Conservation (phyloP, 2,797 vertebrate species). For the Fistularia commersonii region DNA sequence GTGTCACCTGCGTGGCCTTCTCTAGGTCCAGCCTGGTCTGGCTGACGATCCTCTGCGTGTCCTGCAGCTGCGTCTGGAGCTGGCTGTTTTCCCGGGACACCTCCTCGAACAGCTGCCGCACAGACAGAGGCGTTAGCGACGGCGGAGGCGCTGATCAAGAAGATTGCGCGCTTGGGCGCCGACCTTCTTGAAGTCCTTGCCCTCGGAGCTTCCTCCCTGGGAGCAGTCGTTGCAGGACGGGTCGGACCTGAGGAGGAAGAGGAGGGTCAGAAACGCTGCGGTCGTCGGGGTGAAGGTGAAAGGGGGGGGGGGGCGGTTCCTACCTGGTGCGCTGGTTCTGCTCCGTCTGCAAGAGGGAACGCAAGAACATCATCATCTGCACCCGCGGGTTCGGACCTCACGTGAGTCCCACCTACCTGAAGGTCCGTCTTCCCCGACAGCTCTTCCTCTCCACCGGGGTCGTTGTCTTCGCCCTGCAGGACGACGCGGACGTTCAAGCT, state of each 20-base stretch:
- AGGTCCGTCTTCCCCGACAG: slow-evolving; percentile 65
- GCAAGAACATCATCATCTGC: slow-evolving; percentile 15
- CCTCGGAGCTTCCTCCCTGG: slow-evolving; percentile 53
- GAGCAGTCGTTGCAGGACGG: slow-evolving; percentile 59
- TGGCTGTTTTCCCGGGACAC: slow-evolving; percentile 80
- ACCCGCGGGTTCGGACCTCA: slow-evolving; percentile 8
- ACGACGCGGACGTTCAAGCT: slow-evolving; percentile 16
- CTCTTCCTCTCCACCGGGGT: slow-evolving; percentile 75
- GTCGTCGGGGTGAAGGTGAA: slow-evolving; percentile 6
- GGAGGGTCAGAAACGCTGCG: slow-evolving; percentile 31
- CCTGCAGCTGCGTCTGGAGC: slow-evolving; percentile 81
- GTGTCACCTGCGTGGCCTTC: slow-evolving; percentile 78
- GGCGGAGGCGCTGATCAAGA: not conserved
- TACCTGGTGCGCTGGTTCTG: slow-evolving; percentile 71
- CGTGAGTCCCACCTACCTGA: slow-evolving; percentile 58
- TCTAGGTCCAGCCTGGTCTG: slow-evolving; percentile 82
- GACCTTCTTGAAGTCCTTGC: slow-evolving; percentile 80
- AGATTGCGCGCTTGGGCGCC: not conserved
- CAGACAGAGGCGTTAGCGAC: slow-evolving; percentile 21
- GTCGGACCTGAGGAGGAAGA: slow-evolving; percentile 52
- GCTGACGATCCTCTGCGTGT: slow-evolving; percentile 77
- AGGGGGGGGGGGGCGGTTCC: slow-evolving; percentile 22
- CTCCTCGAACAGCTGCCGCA: slow-evolving; percentile 77
- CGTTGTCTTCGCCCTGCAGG: slow-evolving; percentile 74
- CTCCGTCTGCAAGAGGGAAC: slow-evolving; percentile 56